Percentiles rank a stretch among this genome's conserved stretches.
These are phyloP conservation scores for Dasyornis broadbenti DNA, from an alignment of 2,113 vertebrate genomes.

Conservation along the genomic window DNA sequence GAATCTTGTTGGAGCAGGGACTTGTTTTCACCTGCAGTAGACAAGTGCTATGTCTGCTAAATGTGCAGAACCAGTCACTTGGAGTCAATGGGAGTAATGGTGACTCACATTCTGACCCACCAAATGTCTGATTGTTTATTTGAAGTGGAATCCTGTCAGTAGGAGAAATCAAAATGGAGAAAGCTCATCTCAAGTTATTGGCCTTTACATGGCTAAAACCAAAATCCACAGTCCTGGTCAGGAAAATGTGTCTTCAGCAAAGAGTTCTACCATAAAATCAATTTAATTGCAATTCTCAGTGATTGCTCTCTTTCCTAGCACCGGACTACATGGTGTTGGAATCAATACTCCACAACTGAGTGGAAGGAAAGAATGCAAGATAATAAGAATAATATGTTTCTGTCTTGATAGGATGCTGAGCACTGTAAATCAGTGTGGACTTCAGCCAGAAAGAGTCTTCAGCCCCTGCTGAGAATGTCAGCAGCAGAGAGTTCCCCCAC, in stretches of 20 bases:
- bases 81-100: background rate
- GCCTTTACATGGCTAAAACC: background rate
- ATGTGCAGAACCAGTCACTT: background rate
- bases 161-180: background rate
- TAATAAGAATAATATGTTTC: slow-evolving; percentile 41
- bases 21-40: background rate
- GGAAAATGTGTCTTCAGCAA: background rate
- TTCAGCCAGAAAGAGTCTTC: slow-evolving; percentile 38
- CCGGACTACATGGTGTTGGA: background rate
- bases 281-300: background rate
- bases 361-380: slow-evolving; percentile 14
- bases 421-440: slow-evolving; percentile 33
- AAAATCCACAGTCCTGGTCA: background rate
- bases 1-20: too few relatives aligned
- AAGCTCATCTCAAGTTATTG: background rate
- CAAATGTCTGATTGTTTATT: background rate
- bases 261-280: background rate
- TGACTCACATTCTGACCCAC: background rate
- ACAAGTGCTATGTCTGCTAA: background rate
- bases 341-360: background rate
- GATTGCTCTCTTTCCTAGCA: background rate
- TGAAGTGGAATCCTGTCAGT: background rate
- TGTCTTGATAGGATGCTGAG: slow-evolving; percentile 42
- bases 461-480: slow-evolving; percentile 28
- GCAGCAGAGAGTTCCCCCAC: background rate